Conservation (phyloP, 1,140 invertebrate species). For the Venustaconcha ellipsiformis region DNA sequence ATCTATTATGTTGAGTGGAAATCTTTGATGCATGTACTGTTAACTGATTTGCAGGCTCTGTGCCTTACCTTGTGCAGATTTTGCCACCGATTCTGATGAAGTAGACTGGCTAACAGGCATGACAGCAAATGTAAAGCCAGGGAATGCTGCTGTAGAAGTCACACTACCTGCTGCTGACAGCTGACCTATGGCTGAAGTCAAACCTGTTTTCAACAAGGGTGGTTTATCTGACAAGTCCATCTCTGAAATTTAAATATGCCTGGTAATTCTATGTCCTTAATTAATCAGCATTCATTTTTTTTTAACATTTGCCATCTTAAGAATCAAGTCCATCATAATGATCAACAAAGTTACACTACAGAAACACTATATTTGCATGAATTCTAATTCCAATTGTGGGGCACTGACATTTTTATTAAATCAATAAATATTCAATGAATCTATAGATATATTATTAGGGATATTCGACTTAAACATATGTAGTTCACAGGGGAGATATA, state of each 20-base stretch:
- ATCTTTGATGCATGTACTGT: no score
- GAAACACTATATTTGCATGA: neutral
- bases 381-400: neutral
- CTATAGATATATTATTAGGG: no score
- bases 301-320: neutral
- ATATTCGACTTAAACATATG: no score
- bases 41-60: no score
- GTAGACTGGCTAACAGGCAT: no score
- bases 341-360: neutral
- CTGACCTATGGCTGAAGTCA: conserved; percentile 28
- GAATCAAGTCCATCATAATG: neutral
- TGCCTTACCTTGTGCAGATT: no score
- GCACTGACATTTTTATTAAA: no score
- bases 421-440: no score
- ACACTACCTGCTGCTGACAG: conserved; percentile 4
- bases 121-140: conserved; percentile 7
- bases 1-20: no score
- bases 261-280: neutral
- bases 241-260: neutral
- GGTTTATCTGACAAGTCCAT: conserved; percentile 9
- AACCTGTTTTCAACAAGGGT: conserved; percentile 13
- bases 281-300: neutral
- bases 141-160: neutral
- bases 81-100: no score
- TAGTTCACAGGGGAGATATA: no score